Percentiles rank a stretch among this genome's conserved stretches.
Conservation (phyloP, 2,797 vertebrate genomes). For the Danio kyathit region DNA sequence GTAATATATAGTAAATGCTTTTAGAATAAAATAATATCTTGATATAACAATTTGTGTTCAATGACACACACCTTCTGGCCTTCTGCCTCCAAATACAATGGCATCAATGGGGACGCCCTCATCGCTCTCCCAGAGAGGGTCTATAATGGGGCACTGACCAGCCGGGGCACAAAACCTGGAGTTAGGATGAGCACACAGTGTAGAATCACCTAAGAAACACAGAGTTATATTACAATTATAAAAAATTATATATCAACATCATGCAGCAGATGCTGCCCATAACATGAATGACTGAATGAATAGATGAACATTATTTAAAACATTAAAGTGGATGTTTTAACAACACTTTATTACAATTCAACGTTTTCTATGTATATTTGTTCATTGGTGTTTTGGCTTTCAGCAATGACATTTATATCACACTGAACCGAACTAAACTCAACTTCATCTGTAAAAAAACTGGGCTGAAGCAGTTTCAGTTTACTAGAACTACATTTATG, state of each 20-base stretch:
- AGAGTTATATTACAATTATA: neutral
- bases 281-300: too few species aligned
- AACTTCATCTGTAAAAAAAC: too few species aligned
- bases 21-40: neutral
- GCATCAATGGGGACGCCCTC: constrained; percentile 93
- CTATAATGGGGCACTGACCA: constrained; percentile 91
- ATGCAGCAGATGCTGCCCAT: neutral
- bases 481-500: too few species aligned
- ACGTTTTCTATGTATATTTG: too few species aligned
- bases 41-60: neutral
- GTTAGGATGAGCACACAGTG: constrained; percentile 88
- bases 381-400: too few species aligned
- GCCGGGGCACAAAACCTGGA: constrained; percentile 93
- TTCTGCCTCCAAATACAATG: constrained; percentile 91
- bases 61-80: constrained; percentile 83
- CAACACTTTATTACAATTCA: too few species aligned
- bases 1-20: too few species aligned
- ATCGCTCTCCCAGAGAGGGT: constrained; percentile 90
- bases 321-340: too few species aligned
- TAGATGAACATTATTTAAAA: too few species aligned
- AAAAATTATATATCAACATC: neutral
- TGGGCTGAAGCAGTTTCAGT: too few species aligned
- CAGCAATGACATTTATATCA: too few species aligned
- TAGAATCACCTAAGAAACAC: constrained; percentile 76
- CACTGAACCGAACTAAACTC: too few species aligned